Evolutionary conservation across 2,113 vertebrate species (phyloP).

Genomic region (Menidia beryllina): DNA sequence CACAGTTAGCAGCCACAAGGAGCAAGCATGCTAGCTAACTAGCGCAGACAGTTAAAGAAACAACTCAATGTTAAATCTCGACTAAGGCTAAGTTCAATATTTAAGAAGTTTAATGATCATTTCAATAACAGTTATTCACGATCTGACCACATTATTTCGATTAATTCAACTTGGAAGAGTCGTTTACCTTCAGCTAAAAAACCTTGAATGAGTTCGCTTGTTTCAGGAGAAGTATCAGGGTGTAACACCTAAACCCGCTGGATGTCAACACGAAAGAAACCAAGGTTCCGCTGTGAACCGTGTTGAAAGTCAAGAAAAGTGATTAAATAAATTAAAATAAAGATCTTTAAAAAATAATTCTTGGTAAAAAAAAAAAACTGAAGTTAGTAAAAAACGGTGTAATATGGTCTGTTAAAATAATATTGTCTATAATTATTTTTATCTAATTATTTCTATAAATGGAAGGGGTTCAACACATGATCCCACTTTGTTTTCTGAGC

Average conservation of each 20-base stretch:
- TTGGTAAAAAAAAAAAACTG: too few species aligned
- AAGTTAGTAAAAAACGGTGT: too few species aligned
- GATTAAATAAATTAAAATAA: too few species aligned
- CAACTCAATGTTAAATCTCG: not conserved
- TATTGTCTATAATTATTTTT: too few species aligned
- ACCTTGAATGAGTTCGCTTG: conserved; percentile 84
- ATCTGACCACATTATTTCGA: accelerated
- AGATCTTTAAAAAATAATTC: too few species aligned
- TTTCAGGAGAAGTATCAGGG: conserved; percentile 73
- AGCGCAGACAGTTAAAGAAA: conserved; percentile 16
- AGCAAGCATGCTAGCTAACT: conserved; percentile 57
- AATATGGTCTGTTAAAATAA: too few species aligned
- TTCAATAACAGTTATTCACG: accelerated
- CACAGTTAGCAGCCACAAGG: conserved; percentile 40
- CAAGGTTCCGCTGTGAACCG: conserved; percentile 47
- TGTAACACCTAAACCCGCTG: conserved; percentile 43
- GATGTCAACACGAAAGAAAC: conserved; percentile 11
- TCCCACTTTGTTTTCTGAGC: too few species aligned
- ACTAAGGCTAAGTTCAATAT: not conserved
- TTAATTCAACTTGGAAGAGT: not conserved
- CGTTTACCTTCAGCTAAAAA: conserved; percentile 68
- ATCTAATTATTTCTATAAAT: too few species aligned
- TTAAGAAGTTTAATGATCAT: accelerated
- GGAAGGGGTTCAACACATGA: too few species aligned
- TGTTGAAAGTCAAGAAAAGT: too few species aligned